Evolutionary conservation across 2,888 invertebrate genomes (phyloP), one percentile per base, ranked within the genome.

Genomic region (Cybosia mesomella): DNA sequence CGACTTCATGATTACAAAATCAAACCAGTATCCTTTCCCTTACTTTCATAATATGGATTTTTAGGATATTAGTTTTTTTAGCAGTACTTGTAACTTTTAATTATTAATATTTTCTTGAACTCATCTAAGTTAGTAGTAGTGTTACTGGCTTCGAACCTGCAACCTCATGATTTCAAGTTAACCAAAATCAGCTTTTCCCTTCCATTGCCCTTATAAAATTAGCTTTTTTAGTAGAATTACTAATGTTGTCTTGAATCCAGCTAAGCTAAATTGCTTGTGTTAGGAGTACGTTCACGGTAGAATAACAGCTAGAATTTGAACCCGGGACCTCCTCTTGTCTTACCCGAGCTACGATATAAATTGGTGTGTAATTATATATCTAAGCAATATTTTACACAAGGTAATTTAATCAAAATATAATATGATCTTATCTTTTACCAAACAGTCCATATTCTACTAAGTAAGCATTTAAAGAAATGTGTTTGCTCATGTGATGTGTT

Each of bases 401-500:
- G n/a, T n/a, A n/a, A n/a, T n/a, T n/a, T n/a, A n/a, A n/a, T n/a
- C n/a, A n/a, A n/a, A n/a, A n/a, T 49, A 49, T 49, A n/a, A 39
- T 39, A 39, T 49, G 49, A 49, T 43, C 18, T 43, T 43, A 49
- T n/a, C n/a, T 49, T 49, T n/a, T n/a, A 49, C 49, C n/a, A n/a
- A 49, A 49, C 49, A 49, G 49, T 49, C 49, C 49, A 49, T 49
- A 49, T n/a, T 49, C 49, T 49, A 49, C n/a, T n/a, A 49, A 49
- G 18, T 49, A 49, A 49, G n/a, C 49, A 49, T 49, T 49, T 4
- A 43, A 49, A 49, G 49, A 49, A 49, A 49, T 49, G 49, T 49
- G n/a, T 49, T 49, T 49, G 49, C 34, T 28, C 53, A 21, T 9
- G 49, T 54, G 57, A 66, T 54, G 63, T 9, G 49, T 49, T 49